Evolutionary conservation across 2,113 vertebrate genomes (phyloP).

Genomic region (Pseudolaguvia tuberculata): DNA sequence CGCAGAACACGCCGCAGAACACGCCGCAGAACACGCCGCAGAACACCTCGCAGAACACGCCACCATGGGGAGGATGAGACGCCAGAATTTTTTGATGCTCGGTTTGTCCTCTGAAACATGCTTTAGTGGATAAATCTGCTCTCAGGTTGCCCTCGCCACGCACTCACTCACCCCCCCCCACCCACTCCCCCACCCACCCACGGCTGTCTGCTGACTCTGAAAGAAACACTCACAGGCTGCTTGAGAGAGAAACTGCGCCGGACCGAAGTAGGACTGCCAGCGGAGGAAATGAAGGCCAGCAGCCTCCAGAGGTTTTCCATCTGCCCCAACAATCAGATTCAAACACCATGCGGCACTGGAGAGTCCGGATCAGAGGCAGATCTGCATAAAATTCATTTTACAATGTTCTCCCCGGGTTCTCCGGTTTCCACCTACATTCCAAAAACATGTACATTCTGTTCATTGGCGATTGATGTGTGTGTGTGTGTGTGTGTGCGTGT

Average conservation of each 20-base stretch:
- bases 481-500: too few relatives aligned
- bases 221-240: neutral
- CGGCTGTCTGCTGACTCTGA: slow-evolving; percentile 42
- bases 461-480: too few relatives aligned
- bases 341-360: slow-evolving; percentile 9
- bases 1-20: too few relatives aligned
- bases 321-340: slow-evolving; percentile 51
- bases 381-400: too few relatives aligned
- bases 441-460: too few relatives aligned
- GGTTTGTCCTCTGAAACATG: slow-evolving; percentile 27
- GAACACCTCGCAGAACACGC: too few relatives aligned
- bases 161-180: slow-evolving; percentile 43
- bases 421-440: too few relatives aligned
- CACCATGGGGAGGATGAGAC: slow-evolving; percentile 17
- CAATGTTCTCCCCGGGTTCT: too few relatives aligned
- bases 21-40: too few relatives aligned
- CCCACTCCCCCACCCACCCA: slow-evolving; percentile 47
- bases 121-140: slow-evolving; percentile 30
- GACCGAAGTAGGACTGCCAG: slow-evolving; percentile 17
- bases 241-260: neutral
- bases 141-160: slow-evolving; percentile 37
- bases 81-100: slow-evolving; percentile 13
- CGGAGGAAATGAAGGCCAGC: slow-evolving; percentile 15
- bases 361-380: neutral
- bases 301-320: slow-evolving; percentile 40